Evolutionary conservation across 2,888 invertebrate species (phyloP), one percentile per base, ranked within the genome.

Genomic region (Orthonevra nobilis): DNA sequence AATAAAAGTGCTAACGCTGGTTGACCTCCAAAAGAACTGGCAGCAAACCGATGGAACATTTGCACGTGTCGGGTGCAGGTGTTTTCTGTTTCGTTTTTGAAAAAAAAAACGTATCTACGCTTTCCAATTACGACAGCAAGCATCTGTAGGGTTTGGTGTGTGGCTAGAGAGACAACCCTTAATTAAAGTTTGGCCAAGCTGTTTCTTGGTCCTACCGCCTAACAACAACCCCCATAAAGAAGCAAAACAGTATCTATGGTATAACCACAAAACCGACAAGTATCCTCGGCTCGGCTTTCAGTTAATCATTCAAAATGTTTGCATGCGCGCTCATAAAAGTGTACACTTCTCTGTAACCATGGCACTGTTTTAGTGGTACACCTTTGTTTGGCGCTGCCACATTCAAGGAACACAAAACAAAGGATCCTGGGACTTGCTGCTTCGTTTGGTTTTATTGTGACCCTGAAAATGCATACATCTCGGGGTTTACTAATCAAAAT

Each of bases 321-420:
- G 3, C 5, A 23, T 58, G 56, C n/a, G n/a, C n/a, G n/a, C n/a
- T n/a, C n/a, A n/a, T n/a, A n/a, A n/a, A n/a, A n/a, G n/a, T 40
- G 40, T 40, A 23, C 48, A 36, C 36, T 46, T 56, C 38, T 56
- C 46, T 54, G 40, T 46, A 60, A 20, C 46, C 34, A 36, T 23
- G 46, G 28, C 26, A 17, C 36, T 20, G 12, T 36, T 19, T 12
- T 61, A 23, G 10, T 38, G 23, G 3, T 23, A 5, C 28, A 26
- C 36, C 48, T 63, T 72, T 72, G 72, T 72, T 61, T 17, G 19
- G 34, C 23, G 23, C 23, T 26, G 17, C 50, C 60, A 68, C 63
- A 42, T 64, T 20, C 20, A 15, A 54, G 36, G 28, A 36, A 44
- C 15, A 19, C 34, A 30, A 61, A 38, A 61, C 70, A 70, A 63